Evolutionary conservation across 2,888 invertebrate species (phyloP).

Genomic region (Polylopha cassiicola): DNA sequence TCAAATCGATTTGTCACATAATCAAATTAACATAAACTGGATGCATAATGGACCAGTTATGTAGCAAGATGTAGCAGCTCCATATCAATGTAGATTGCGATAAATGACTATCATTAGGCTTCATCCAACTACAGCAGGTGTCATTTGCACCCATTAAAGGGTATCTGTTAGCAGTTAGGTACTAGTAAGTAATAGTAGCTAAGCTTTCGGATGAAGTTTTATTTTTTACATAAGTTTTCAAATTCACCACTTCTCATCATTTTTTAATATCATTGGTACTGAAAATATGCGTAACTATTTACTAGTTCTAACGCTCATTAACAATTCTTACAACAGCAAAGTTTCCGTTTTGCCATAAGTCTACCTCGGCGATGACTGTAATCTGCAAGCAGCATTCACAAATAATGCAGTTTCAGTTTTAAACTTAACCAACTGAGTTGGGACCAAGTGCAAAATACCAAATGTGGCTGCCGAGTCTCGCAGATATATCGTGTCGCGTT

Average conservation of each 20-base stretch:
- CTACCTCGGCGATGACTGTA: conserved; percentile 1
- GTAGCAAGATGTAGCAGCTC: conserved; percentile 32
- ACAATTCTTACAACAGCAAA: no score
- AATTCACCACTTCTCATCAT: no score
- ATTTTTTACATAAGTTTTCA: no score
- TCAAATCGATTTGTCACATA: conserved; percentile 10
- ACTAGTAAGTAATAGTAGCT: background rate
- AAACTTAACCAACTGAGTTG: conserved; percentile 5
- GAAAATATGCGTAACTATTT: no score
- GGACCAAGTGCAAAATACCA: conserved; percentile 13
- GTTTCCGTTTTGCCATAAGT: no score
- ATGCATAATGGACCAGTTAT: conserved; percentile 33
- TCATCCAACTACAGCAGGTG: conserved; percentile 44
- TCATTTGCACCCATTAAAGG: conserved; percentile 45
- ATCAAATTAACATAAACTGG: conserved; percentile 5
- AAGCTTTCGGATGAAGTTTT: no score
- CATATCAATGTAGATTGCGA: conserved; percentile 59
- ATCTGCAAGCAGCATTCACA: conserved; percentile 12
- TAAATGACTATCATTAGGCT: conserved; percentile 68
- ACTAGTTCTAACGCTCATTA: no score
- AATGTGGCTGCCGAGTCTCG: conserved; percentile 2
- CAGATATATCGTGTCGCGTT: conserved; percentile 3
- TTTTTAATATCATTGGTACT: no score
- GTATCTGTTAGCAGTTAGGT: conserved; percentile 12
- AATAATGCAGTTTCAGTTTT: conserved; percentile 10